phyloP scores from a whole-genome alignment of 1,140 invertebrate species.

The Trinorchestia longiramus region DNA sequence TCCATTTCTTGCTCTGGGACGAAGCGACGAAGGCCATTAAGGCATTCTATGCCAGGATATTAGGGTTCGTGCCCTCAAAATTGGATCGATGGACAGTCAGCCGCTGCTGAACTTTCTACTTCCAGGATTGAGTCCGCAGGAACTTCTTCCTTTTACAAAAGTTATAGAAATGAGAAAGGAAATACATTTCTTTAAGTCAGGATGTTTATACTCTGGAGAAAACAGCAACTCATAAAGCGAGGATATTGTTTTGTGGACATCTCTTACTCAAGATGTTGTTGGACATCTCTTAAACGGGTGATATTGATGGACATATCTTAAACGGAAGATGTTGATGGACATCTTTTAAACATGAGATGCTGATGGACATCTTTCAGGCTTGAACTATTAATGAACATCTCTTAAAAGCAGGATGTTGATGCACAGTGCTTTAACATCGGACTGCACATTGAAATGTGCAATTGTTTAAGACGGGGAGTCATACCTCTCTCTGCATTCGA shows the following conservation, averaged over 20 bases:
- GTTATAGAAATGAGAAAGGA: not conserved
- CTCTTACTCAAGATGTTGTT: too few species aligned
- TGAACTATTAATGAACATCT: too few species aligned
- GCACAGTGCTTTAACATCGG: too few species aligned
- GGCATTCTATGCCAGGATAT: conserved; percentile 17
- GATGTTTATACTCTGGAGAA: not conserved
- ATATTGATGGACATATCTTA: too few species aligned
- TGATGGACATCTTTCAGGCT: too few species aligned
- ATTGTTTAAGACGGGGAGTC: not conserved
- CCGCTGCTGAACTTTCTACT: conserved; percentile 8
- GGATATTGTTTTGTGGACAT: not conserved
- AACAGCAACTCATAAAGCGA: not conserved
- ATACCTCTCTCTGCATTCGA: not conserved
- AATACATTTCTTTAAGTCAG: not conserved
- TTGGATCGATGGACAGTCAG: conserved; percentile 34
- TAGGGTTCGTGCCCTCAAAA: conserved; percentile 1
- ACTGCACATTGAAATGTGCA: not conserved
- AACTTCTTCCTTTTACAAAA: not conserved
- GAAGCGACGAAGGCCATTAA: conserved; percentile 12
- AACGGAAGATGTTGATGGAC: too few species aligned
- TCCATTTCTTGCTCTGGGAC: not conserved
- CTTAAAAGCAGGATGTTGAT: too few species aligned
- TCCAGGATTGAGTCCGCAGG: conserved; percentile 3
- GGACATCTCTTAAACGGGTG: too few species aligned
- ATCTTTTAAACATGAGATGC: too few species aligned